A percentile compares a stretch with the other conserved stretches of the same genome.
Conservation (phyloP, 2,797 vertebrate species). For the Pygocentrus nattereri region DNA sequence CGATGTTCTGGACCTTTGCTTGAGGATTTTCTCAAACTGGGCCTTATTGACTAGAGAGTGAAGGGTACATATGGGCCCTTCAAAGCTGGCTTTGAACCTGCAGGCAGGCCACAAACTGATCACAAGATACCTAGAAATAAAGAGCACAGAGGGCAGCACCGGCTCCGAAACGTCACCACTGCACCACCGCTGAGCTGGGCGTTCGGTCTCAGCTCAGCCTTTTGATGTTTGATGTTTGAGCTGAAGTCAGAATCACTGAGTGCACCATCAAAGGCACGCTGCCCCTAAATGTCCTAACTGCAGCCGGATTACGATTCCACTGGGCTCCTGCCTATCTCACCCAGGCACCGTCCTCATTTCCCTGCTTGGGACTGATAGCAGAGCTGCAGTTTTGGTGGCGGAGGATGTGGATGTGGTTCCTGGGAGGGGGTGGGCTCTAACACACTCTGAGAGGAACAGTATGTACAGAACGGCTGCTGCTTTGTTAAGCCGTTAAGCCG, state of each 20-base stretch:
- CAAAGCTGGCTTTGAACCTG: background rate
- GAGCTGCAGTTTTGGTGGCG: background rate
- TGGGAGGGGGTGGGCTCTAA: background rate
- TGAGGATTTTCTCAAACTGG: no score
- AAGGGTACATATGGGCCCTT: background rate
- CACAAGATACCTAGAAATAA: background rate
- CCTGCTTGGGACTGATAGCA: background rate
- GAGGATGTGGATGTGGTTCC: background rate
- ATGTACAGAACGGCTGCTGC: background rate
- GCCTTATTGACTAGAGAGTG: no score
- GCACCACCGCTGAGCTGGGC: background rate
- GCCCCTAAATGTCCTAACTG: constrained; percentile 39
- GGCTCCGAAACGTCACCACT: background rate
- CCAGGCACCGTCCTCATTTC: constrained; percentile 10
- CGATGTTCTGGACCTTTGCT: no score
- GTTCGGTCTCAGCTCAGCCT: constrained; percentile 49
- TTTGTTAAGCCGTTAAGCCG: background rate
- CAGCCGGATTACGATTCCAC: constrained; percentile 58
- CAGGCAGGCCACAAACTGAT: background rate
- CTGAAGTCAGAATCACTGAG: constrained; percentile 57
- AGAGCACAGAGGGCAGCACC: background rate
- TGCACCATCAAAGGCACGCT: constrained; percentile 68
- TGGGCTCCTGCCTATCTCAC: constrained; percentile 51
- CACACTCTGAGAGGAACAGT: background rate
- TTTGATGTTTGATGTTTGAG: constrained; percentile 65